Conservation (phyloP, 2,797 vertebrate genomes). For the Trichosurus vulpecula region DNA sequence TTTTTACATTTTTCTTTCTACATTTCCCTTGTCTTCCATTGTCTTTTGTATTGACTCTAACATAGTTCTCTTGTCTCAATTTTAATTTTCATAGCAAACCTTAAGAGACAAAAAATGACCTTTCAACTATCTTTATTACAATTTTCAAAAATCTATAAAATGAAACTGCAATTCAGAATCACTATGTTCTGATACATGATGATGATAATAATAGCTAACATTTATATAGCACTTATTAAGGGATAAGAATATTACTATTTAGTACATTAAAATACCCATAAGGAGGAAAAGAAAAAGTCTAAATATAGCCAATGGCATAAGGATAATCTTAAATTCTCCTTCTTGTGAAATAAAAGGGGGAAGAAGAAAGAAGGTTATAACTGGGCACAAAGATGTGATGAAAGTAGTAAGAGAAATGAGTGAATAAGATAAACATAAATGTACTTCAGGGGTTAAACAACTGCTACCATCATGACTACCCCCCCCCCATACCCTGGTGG, state of each 20-base stretch:
- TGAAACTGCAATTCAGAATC: constrained; percentile 34
- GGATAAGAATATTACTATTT: constrained; percentile 25
- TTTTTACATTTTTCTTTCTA: background rate
- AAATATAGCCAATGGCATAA: constrained; percentile 32
- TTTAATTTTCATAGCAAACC: background rate
- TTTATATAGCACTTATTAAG: background rate
- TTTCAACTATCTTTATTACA: constrained; percentile 14
- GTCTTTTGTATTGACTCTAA: background rate
- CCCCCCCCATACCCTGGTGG: background rate
- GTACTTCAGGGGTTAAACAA: background rate
- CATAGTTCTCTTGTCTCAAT: background rate
- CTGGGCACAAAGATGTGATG: background rate
- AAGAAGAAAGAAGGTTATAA: background rate
- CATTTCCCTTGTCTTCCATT: background rate
- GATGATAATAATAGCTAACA: background rate
- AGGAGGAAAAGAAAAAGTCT: constrained; percentile 14
- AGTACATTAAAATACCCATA: background rate
- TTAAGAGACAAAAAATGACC: constrained; percentile 1
- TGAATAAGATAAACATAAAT: background rate
- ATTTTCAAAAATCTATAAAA: constrained; percentile 30
- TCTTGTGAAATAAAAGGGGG: background rate
- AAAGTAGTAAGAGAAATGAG: background rate
- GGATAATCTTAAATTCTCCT: background rate
- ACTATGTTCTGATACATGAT: constrained; percentile 8
- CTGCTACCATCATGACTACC: background rate